These are phyloP conservation scores for Orchestia grillus DNA, from an alignment of 1,140 invertebrate species.

Conservation along the genomic window DNA sequence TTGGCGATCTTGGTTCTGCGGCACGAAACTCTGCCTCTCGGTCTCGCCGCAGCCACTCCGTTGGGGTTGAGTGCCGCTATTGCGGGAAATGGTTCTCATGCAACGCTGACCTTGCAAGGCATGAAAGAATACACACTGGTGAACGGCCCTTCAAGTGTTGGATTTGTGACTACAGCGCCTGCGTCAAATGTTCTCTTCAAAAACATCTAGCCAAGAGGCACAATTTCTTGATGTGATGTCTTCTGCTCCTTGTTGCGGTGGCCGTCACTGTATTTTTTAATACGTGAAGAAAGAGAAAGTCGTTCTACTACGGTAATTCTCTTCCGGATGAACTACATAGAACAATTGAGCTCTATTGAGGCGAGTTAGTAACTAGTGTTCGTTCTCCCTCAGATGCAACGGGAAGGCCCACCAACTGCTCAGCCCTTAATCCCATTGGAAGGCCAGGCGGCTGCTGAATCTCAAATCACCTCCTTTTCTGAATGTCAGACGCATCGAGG, in stretches of 20 bases:
- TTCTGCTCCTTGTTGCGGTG: not conserved
- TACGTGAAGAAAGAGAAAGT: not conserved
- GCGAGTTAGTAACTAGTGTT: not conserved
- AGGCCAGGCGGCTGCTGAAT: not conserved
- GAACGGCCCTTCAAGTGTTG: slow-evolving; percentile 66
- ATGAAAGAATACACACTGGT: slow-evolving; percentile 67
- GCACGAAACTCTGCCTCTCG: not conserved
- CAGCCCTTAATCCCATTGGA: not conserved
- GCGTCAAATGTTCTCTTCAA: slow-evolving; percentile 44
- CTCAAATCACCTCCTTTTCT: not conserved
- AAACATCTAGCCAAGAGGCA: slow-evolving; percentile 32
- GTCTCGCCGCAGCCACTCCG: not conserved
- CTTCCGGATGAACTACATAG: not conserved
- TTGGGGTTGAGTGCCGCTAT: slow-evolving; percentile 5
- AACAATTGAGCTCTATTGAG: not conserved
- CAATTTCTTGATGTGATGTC: slow-evolving; percentile 37
- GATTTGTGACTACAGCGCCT: slow-evolving; percentile 66
- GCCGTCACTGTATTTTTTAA: not conserved
- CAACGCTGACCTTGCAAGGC: slow-evolving; percentile 61
- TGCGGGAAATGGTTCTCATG: slow-evolving; percentile 42
- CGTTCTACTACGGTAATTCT: not conserved
- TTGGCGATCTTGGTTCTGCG: not conserved
- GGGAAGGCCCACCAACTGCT: not conserved
- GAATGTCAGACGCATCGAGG: not conserved
- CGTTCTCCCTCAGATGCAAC: slow-evolving; percentile 18